Conservation (phyloP, 2,888 invertebrate species). For the Hyposoter dolosus region DNA sequence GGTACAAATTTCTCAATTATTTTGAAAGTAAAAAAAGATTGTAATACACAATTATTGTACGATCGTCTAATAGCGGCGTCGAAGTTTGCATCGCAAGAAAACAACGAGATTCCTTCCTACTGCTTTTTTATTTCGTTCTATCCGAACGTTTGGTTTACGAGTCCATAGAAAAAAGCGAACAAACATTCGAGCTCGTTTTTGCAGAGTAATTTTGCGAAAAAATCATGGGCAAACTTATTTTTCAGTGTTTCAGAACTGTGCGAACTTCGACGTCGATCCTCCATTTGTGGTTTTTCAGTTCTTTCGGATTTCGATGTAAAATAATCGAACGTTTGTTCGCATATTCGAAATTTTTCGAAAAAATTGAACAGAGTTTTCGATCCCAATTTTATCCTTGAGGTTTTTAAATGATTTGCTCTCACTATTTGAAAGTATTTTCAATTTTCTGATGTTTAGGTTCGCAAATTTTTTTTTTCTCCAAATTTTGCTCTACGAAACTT, state of each 20-base stretch:
- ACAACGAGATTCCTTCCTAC: not conserved
- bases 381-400: not conserved
- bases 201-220: not conserved
- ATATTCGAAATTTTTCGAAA: not conserved
- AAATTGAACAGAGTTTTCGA: not conserved
- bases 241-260: not conserved
- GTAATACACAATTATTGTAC: constrained; percentile 16
- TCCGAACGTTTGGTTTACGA: not conserved
- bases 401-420: not conserved
- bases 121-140: not conserved
- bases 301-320: constrained; percentile 2
- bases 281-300: constrained; percentile 28
- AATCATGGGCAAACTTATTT: not conserved
- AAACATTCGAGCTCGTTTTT: not conserved
- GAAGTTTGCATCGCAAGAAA: not conserved
- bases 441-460: not conserved
- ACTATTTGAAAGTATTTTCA: not conserved
- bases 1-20: not conserved
- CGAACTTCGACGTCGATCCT: not conserved
- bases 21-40: not conserved
- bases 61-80: not conserved
- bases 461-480: too few species aligned
- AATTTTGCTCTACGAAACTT: too few species aligned
- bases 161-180: not conserved
- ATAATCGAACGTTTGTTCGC: not conserved